Percentiles rank a stretch among this genome's conserved stretches.
These are phyloP conservation scores for Drosophila mercatorum DNA, from an alignment of 2,888 invertebrate species.

Conservation along the genomic window DNA sequence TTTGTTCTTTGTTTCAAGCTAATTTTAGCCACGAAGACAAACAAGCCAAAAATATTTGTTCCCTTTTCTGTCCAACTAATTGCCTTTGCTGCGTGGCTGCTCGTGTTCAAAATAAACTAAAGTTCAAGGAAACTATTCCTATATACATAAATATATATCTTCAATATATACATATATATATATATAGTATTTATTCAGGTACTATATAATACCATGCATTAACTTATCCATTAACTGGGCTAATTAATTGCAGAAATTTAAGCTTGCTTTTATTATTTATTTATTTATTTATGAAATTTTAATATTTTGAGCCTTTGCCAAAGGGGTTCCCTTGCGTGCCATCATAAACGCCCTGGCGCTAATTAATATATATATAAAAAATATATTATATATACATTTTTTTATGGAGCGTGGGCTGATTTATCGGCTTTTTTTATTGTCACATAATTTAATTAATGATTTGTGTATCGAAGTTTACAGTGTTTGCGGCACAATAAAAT, in stretches of 20 bases:
- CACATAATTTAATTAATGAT: slow-evolving; percentile 73
- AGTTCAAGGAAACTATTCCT: background rate
- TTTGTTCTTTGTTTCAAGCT: slow-evolving; percentile 38
- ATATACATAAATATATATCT: too few species aligned
- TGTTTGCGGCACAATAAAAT: slow-evolving; percentile 22
- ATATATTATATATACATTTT: slow-evolving; percentile 1
- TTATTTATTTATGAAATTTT: slow-evolving; percentile 15
- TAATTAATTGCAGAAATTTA: slow-evolving; percentile 37
- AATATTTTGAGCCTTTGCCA: slow-evolving; percentile 13
- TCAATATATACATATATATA: background rate
- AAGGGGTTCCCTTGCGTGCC: slow-evolving; percentile 31
- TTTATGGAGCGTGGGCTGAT: slow-evolving; percentile 36
- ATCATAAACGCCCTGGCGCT: slow-evolving; percentile 43
- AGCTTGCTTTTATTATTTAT: background rate
- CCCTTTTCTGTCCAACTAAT: slow-evolving; percentile 44
- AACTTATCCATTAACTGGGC: slow-evolving; percentile 29
- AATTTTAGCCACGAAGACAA: slow-evolving; percentile 58
- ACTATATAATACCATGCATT: background rate
- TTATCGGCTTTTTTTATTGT: slow-evolving; percentile 63
- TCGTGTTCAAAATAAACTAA: slow-evolving; percentile 49
- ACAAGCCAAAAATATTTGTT: slow-evolving; percentile 47
- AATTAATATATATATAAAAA: slow-evolving; percentile 50
- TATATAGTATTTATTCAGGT: background rate
- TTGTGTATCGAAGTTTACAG: slow-evolving; percentile 46
- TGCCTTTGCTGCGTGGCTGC: slow-evolving; percentile 16